Evolutionary conservation across 2,797 vertebrate species (phyloP), one percentile per base, ranked within the genome.

Genomic region (Sebastes miniatus): DNA sequence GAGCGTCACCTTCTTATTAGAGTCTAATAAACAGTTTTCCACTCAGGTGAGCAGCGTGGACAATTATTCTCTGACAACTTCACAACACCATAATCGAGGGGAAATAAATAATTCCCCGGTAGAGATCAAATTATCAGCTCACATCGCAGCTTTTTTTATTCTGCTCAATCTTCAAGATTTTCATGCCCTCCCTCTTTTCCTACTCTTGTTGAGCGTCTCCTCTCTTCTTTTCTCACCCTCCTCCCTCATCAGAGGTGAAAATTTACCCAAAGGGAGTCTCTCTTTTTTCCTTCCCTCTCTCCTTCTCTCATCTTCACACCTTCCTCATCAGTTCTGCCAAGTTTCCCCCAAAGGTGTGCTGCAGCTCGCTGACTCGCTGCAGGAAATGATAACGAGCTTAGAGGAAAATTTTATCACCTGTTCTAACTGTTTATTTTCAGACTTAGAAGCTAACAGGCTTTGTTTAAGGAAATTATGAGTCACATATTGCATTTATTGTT

Each of bases 191-290:
- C 64, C 70, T 58, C 11, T 22, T 16, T 64, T 47, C 43, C 43
- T 47, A 47, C 59, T 71, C 69, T 71, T 31, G 34, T 62, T 27
- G 54, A 67, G 31, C 39, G 69, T 57, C 63, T 77, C 65, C 58
- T 43, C 32, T 72, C 50, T 31, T 61, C 57, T 77, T 84, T 88
- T 92, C 90, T 86, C 90, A 78, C 87, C 79, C 80, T 78, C 82
- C 73, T 83, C 65, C 39, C 77, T 75, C 66, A 83, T 89, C 80
- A 86, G 72, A 89, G 91, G 91, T 92, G 91, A 91, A 91, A 86
- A 90, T 90, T 16, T 79, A 88, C 87, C 89, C 88, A 77, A 79
- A 83, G 84, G 85, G 89, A 90, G 57, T 75, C 76, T 72, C 74
- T 85, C 59, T 82, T 57, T 54, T 63, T 54, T 72, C 67, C 24